Percentiles rank a stretch among this genome's conserved stretches.
phyloP scores from a whole-genome alignment of 1,140 invertebrate species.

The Penaeus chinensis region DNA sequence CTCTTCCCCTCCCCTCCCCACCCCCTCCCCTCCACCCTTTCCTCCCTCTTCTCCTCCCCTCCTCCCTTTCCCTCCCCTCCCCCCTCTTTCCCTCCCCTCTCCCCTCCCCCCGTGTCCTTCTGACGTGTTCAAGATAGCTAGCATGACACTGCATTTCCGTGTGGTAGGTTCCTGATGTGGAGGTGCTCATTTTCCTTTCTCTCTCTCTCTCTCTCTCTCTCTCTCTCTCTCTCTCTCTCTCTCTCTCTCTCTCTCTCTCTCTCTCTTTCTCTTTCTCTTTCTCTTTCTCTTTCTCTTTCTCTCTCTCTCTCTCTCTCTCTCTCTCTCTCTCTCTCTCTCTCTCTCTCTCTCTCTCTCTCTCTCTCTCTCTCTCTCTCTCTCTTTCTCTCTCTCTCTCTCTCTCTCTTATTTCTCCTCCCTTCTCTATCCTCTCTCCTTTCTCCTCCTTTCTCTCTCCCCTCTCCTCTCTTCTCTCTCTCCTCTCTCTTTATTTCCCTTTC shows the following conservation, averaged over 20 bases:
- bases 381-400: conserved; percentile 31
- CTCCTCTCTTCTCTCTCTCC: conserved; percentile 1
- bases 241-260: neutral
- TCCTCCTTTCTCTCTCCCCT: neutral
- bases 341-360: conserved; percentile 23
- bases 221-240: neutral
- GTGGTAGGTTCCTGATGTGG: no score
- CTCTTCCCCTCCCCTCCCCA: neutral
- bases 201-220: neutral
- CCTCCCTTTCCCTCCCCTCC: no score
- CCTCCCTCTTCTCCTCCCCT: neutral
- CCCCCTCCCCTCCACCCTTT: neutral
- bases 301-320: neutral
- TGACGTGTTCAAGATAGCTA: no score
- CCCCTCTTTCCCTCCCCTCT: no score
- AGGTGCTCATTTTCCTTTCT: no score
- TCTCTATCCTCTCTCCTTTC: neutral
- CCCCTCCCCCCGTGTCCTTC: neutral
- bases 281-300: neutral
- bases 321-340: conserved; percentile 30
- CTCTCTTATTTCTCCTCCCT: neutral
- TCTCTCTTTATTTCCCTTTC: neutral
- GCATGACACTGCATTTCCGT: no score
- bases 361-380: neutral
- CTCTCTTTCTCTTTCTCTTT: conserved; percentile 10